These are phyloP conservation scores for Cephus spinipes DNA, from an alignment of 2,888 invertebrate genomes.

Conservation along the genomic window DNA sequence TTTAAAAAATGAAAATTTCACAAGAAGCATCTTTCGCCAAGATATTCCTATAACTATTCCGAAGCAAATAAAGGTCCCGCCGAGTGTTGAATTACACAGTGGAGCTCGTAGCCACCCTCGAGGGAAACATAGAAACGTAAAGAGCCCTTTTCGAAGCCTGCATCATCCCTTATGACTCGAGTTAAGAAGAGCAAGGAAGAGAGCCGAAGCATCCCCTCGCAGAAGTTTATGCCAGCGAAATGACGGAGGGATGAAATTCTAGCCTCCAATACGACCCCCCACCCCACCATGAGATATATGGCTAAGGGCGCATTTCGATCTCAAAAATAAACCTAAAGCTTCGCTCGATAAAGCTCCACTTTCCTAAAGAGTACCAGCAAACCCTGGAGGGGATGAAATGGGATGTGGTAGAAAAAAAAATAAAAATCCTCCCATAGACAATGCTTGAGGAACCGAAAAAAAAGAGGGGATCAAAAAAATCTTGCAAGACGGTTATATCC, in stretches of 20 bases:
- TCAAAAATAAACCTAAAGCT: constrained; percentile 12
- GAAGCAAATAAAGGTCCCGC: neutral
- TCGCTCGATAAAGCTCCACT: constrained; percentile 32
- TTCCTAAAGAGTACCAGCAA: constrained; percentile 18
- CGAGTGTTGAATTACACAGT: neutral
- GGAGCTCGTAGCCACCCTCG: neutral
- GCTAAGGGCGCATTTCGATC: constrained; percentile 8
- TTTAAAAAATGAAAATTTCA: neutral
- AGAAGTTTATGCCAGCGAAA: constrained; percentile 19
- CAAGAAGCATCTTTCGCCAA: neutral
- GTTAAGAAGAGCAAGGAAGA: constrained; percentile 26
- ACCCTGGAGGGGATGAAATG: neutral
- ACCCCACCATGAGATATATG: constrained; percentile 2
- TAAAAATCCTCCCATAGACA: neutral
- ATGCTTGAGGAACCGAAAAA: neutral
- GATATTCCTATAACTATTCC: neutral
- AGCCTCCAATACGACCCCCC: constrained; percentile 7
- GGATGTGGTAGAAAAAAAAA: neutral
- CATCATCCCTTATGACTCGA: constrained; percentile 26
- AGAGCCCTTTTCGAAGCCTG: neutral
- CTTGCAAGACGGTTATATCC: neutral
- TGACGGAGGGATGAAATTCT: constrained; percentile 37
- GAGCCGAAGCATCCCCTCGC: constrained; percentile 18
- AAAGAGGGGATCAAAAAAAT: constrained; percentile 2
- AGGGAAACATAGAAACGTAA: neutral